Base-by-base conservation (phyloP, 2,888 invertebrate genomes). In the Melanophora roralis region DNA sequence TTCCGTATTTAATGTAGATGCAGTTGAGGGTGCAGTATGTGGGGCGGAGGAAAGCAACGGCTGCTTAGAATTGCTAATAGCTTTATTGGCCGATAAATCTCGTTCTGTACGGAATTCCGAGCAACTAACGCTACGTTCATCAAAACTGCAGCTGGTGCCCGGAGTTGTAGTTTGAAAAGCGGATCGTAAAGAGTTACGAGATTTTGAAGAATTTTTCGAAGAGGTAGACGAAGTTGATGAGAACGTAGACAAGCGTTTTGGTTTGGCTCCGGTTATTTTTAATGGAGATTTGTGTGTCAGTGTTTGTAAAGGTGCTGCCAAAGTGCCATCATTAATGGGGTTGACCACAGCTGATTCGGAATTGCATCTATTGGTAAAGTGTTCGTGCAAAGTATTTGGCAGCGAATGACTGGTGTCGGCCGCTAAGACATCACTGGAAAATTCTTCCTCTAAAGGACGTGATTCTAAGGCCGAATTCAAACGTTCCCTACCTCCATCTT, bases 101-200 rank as follows among this genome's bases (percentile, higher is more conserved):
- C 83, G 51, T 62, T 80, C 83, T 6, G 84, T 84, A 9, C 87
- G 86, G 72, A 87, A 87, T 59, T 87, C 87, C 1, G 86, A 85
- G 73, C 88, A 88, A 53, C 87, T 88, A 9, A 84, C 86, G 65
- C 86, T 87, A 32, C 89, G 87, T 47, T 89, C 88, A 80, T 89
- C 88, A 16, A 86, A 86, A 47, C 85, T 88, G 12, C 83, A 82
- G 27, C 83, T 84, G 5, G 76, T 83, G 16, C 82, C 83, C 2
- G 83, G 78, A 0, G 78, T 75, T 0, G 75, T 27, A 0, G 82
- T 76, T 11, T 68, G 81, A 60, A 83, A 82, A 12, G 78, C 73
- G 0, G 85, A 84, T 23, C 85, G 84, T 64, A 87, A 83, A 0
- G 86, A 86, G 2, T 85, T 87, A 3, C 87, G 85, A 8, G 88